These are phyloP conservation scores for Nomia melanderi DNA, from an alignment of 1,140 invertebrate species.

Conservation along the genomic window DNA sequence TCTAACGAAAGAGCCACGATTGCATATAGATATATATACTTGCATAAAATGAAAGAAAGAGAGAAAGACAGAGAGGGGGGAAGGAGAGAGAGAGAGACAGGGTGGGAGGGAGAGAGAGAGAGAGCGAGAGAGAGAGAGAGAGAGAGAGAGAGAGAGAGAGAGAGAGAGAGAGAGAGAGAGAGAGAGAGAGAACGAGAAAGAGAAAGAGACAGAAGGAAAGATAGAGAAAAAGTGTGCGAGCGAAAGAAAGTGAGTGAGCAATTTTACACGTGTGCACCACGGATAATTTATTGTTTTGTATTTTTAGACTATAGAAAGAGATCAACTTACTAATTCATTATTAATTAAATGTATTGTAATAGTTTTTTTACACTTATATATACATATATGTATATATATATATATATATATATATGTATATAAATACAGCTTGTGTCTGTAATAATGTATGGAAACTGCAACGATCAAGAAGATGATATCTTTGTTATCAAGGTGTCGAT, in stretches of 20 bases:
- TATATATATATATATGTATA: constrained; percentile 29
- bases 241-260: no score
- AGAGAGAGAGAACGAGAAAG: no score
- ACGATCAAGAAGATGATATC: constrained; percentile 11
- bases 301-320: constrained; percentile 60
- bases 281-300: constrained; percentile 73
- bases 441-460: constrained; percentile 36
- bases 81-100: no score
- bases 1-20: constrained; percentile 58
- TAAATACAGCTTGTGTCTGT: constrained; percentile 49
- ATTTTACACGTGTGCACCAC: constrained; percentile 59
- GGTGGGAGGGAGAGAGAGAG: no score
- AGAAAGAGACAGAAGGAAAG: no score
- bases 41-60: constrained; percentile 38
- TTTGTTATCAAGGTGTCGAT: constrained; percentile 14
- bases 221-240: no score
- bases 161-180: no score
- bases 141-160: neutral
- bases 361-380: constrained; percentile 32
- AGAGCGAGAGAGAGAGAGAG: no score
- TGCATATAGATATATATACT: constrained; percentile 48
- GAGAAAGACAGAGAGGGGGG: no score
- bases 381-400: constrained; percentile 28
- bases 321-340: constrained; percentile 61
- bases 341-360: constrained; percentile 52